Evolutionary conservation across 1,140 invertebrate genomes (phyloP), one percentile per base, ranked within the genome.

Genomic region (Piezodorus guildinii): DNA sequence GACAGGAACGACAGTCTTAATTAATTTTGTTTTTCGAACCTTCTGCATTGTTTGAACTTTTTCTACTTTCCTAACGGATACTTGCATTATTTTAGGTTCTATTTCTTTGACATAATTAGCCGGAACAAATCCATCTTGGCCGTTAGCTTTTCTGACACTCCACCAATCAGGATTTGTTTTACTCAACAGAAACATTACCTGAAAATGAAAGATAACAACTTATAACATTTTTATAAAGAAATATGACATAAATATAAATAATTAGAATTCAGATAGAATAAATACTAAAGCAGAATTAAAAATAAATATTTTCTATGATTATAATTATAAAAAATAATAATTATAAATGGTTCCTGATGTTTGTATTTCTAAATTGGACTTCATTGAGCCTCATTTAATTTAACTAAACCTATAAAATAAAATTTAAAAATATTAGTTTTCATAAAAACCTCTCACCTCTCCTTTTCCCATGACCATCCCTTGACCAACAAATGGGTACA

Each of bases 141-240:
- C 89, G 71, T 93, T 91, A 0, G 83, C 81, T 77, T 95, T 96
- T 15, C 94, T 79, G 5, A 98, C 90, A 70, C 90, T 92, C 96
- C 96, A 99, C 96, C 96, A 99, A 74, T 99, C 96, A 1, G 86
- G 82, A 75, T 98, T 98, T 1, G 92, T 96, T 77, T 96, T 95
- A 70, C 88, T 92, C 54, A 98, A 78, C 2, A 99, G 77, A 70
- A 95, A 87, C 88, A 98, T 91, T 3, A 85, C 74, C 78, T 87
- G 23, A 60, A 62, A 65, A 45, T 10, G 12, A 12, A 39, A 39
- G 34, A 39, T 6, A 39, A 39, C 27, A 30, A 30, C 3, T 4
- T 30, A 30, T 30, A 30, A 30, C 3, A 4, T 30, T 30, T 39
- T 10, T 1, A 39, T 6, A 39, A 39, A 39, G 6, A 39, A 30